Evolutionary conservation across 2,888 invertebrate species (phyloP).

Genomic region (Oligia latruncula): DNA sequence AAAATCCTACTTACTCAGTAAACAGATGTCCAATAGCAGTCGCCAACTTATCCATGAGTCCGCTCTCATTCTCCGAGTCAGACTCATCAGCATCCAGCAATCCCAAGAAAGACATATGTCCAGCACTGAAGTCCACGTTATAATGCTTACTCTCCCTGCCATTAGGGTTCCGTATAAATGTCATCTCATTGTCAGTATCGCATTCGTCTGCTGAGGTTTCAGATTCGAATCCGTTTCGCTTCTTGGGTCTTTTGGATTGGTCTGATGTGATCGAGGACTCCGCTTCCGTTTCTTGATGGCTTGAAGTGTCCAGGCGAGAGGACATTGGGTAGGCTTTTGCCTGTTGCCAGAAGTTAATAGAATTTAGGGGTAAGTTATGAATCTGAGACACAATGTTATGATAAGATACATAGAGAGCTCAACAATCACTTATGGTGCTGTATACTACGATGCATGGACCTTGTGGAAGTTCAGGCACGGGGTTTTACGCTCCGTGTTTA

Average conservation of each 20-base stretch:
- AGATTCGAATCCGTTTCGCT: constrained; percentile 86
- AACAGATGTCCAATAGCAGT: constrained; percentile 94
- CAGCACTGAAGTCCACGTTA: constrained; percentile 82
- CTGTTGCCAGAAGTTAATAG: constrained; percentile 67
- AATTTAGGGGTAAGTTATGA: not conserved
- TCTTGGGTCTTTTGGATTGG: constrained; percentile 75
- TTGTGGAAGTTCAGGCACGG: not conserved
- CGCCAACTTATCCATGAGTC: constrained; percentile 92
- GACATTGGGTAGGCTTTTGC: constrained; percentile 91
- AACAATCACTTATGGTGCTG: not conserved
- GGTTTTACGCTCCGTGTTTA: not conserved
- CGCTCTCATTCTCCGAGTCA: constrained; percentile 94
- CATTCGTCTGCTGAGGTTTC: constrained; percentile 91
- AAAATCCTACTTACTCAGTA: constrained; percentile 90
- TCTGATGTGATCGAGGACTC: constrained; percentile 71
- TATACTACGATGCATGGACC: no score
- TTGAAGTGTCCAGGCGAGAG: constrained; percentile 78
- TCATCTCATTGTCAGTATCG: constrained; percentile 91
- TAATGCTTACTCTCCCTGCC: constrained; percentile 79
- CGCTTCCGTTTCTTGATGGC: constrained; percentile 75
- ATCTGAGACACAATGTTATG: not conserved
- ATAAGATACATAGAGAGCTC: not conserved
- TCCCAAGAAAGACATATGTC: constrained; percentile 87
- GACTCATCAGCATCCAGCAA: constrained; percentile 91
- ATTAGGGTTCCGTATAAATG: constrained; percentile 88